Evolutionary conservation across 1,140 invertebrate species (phyloP).

Genomic region (Nylanderia fulva): DNA sequence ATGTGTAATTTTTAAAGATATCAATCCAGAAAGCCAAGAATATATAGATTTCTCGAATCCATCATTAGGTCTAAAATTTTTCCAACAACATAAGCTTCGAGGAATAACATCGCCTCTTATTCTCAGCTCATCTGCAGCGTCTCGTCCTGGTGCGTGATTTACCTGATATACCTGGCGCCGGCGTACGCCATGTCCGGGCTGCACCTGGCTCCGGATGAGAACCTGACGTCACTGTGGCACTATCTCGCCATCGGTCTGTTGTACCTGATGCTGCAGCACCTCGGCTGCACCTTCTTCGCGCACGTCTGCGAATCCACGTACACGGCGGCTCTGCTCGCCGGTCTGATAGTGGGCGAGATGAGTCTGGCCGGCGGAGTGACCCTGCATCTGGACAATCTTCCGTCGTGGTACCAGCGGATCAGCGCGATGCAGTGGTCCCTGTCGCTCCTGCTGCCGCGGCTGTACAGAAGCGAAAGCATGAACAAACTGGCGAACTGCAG

Average conservation of each 20-base stretch:
- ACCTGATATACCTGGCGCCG: conserved; percentile 93
- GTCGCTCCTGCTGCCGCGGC: conserved; percentile 88
- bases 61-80: no score
- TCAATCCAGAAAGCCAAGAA: neutral
- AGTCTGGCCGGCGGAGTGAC: conserved; percentile 90
- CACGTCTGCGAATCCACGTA: conserved; percentile 88
- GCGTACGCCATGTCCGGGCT: conserved; percentile 96
- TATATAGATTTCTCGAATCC: neutral
- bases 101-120: neutral
- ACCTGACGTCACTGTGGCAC: conserved; percentile 81
- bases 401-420: conserved; percentile 87
- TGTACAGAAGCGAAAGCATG: conserved; percentile 88
- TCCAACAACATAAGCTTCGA: neutral
- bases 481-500: conserved; percentile 82
- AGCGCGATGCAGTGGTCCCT: conserved; percentile 93
- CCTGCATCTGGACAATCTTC: conserved; percentile 90
- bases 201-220: conserved; percentile 83
- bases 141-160: conserved; percentile 89
- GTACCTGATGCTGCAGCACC: conserved; percentile 91
- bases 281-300: conserved; percentile 90
- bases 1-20: no score
- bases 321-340: conserved; percentile 87
- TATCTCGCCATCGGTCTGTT: conserved; percentile 88
- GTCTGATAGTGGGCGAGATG: conserved; percentile 88
- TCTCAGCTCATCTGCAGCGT: conserved; percentile 88